Evolutionary conservation across 2,888 invertebrate species (phyloP).

Genomic region (Hirtodrosophila cameraria): DNA sequence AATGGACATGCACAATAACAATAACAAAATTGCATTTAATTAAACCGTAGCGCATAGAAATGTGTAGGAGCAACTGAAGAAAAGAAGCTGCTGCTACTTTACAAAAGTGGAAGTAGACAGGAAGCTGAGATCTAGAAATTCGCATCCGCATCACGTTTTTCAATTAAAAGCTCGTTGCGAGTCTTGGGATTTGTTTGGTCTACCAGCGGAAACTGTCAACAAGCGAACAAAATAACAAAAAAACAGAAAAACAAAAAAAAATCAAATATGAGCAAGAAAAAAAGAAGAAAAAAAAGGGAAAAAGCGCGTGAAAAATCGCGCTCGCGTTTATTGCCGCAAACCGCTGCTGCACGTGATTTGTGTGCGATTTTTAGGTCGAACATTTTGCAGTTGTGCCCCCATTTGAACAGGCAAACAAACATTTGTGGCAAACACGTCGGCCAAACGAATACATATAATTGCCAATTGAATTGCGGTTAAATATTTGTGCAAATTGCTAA

Average conservation of each 20-base stretch:
- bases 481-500: constrained; percentile 52
- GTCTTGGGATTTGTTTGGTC: constrained; percentile 28
- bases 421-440: constrained; percentile 34
- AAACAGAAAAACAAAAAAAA: constrained; percentile 10
- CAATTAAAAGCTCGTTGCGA: constrained; percentile 79
- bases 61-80: constrained; percentile 11
- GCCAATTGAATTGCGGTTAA: constrained; percentile 65
- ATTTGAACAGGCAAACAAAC: constrained; percentile 29
- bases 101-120: background rate
- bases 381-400: constrained; percentile 29
- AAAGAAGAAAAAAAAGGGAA: background rate
- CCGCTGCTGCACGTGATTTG: constrained; percentile 71
- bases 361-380: constrained; percentile 51
- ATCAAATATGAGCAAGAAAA: too few species aligned
- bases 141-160: constrained; percentile 76
- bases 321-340: constrained; percentile 60
- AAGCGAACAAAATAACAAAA: constrained; percentile 12
- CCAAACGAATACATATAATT: constrained; percentile 34
- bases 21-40: constrained; percentile 49
- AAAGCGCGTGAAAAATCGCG: constrained; percentile 51
- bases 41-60: constrained; percentile 37
- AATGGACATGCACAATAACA: constrained; percentile 1
- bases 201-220: constrained; percentile 50
- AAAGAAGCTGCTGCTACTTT: background rate
- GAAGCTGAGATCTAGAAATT: constrained; percentile 34